A percentile compares a stretch with the other conserved stretches of the same genome.
Conservation (phyloP, 2,113 vertebrate genomes). For the Regulus satrapa region DNA sequence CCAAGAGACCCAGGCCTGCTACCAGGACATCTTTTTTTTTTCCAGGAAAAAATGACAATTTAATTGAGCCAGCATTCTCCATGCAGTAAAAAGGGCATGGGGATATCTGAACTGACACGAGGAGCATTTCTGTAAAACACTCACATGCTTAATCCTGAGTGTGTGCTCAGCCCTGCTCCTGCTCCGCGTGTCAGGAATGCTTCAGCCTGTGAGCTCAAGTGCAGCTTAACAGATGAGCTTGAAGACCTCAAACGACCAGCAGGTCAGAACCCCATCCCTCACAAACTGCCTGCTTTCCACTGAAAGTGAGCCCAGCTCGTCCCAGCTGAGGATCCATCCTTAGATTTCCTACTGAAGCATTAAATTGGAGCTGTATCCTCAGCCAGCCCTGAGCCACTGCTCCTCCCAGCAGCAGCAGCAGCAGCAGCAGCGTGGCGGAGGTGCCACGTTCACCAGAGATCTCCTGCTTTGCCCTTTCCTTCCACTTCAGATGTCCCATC, state of each 20-base stretch:
- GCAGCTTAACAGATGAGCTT: background rate
- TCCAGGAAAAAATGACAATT: background rate
- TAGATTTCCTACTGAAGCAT: background rate
- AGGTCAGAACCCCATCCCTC: background rate
- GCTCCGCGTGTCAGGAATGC: background rate
- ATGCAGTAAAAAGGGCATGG: background rate
- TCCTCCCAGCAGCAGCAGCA: background rate
- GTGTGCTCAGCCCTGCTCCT: background rate
- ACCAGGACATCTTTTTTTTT: background rate
- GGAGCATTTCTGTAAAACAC: background rate
- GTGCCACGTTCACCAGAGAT: background rate
- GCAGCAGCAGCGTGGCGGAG: rapidly evolving
- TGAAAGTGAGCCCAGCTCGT: rapidly evolving
- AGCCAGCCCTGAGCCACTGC: background rate
- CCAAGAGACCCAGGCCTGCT: background rate
- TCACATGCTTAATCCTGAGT: background rate
- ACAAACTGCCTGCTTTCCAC: background rate
- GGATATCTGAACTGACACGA: background rate
- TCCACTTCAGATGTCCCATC: background rate
- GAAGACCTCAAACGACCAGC: background rate
- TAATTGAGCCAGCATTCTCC: background rate
- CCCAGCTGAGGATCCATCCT: background rate
- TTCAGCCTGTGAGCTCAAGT: background rate
- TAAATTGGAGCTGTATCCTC: background rate
- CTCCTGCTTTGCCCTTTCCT: background rate